phyloP scores from a whole-genome alignment of 37 sponge, comb jelly and placozoan genomes.

The Tethya wilhelma region DNA sequence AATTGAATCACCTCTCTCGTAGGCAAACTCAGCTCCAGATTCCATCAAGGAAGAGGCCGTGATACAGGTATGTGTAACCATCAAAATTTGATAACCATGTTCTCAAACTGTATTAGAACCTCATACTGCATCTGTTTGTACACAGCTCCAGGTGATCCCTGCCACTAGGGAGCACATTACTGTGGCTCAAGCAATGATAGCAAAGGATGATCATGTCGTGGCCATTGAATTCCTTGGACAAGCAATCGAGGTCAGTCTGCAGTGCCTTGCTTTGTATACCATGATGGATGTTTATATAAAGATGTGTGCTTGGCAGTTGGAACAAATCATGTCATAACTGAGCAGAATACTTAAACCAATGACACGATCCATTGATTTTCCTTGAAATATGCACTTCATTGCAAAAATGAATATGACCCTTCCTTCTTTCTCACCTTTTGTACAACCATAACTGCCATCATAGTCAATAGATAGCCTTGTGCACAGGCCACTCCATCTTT shows the following conservation, averaged over 20 bases:
- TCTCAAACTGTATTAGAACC: no score
- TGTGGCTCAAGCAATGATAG: slow-evolving; percentile 11
- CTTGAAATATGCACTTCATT: not conserved
- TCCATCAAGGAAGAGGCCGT: slow-evolving; percentile 26
- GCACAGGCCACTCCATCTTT: no score
- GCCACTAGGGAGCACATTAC: slow-evolving; percentile 6
- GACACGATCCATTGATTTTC: no score
- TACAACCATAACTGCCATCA: no score
- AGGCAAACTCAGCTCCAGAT: slow-evolving; percentile 9
- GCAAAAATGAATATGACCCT: not conserved
- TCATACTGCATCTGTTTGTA: not conserved
- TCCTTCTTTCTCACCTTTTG: not conserved
- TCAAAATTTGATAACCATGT: no score
- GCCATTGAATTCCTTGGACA: slow-evolving; percentile 55
- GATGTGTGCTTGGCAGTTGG: no score
- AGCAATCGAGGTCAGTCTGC: slow-evolving; percentile 61
- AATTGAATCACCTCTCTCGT: no score
- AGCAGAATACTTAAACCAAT: no score
- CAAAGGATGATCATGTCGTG: slow-evolving; percentile 31
- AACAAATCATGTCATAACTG: no score
- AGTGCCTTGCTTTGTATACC: not conserved
- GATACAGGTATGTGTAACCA: slow-evolving; percentile 19
- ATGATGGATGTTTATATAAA: no score
- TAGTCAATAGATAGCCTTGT: no score
- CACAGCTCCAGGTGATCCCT: slow-evolving; percentile 37